Conservation (phyloP, 1,140 invertebrate genomes). For the Zaprionus ornatus region DNA sequence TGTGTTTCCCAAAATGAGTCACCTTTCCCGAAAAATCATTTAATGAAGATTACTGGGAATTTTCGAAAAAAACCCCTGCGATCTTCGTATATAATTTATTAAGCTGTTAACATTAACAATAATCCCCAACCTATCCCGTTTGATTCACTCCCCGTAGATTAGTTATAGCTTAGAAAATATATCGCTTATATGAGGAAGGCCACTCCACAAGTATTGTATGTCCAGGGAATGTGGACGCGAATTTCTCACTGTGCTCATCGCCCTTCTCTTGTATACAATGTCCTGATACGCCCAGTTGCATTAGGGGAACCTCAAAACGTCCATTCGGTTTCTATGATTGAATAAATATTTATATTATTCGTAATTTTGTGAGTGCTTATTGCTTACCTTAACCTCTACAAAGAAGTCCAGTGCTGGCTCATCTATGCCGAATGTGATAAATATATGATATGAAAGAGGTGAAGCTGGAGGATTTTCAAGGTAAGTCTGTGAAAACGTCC, state of each 20-base stretch:
- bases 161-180: constrained; percentile 21
- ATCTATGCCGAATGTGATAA: constrained; percentile 50
- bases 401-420: constrained; percentile 86
- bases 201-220: constrained; percentile 11
- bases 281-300: constrained; percentile 33
- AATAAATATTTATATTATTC: constrained; percentile 62
- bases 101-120: neutral
- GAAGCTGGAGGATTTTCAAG: constrained; percentile 1
- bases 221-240: constrained; percentile 27
- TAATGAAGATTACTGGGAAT: neutral
- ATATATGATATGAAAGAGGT: constrained; percentile 23
- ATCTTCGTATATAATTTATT: neutral
- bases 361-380: neutral
- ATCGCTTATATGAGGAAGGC: constrained; percentile 35
- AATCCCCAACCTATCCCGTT: neutral
- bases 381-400: constrained; percentile 75
- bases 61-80: neutral
- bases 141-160: neutral
- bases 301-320: constrained; percentile 22
- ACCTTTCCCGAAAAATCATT: neutral
- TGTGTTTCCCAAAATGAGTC: neutral
- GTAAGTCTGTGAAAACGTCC: constrained; percentile 26
- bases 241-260: constrained; percentile 11
- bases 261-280: constrained; percentile 21
- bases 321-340: constrained; percentile 79